These are phyloP conservation scores for Molorchus minor DNA, from an alignment of 2,888 invertebrate genomes.

Conservation along the genomic window DNA sequence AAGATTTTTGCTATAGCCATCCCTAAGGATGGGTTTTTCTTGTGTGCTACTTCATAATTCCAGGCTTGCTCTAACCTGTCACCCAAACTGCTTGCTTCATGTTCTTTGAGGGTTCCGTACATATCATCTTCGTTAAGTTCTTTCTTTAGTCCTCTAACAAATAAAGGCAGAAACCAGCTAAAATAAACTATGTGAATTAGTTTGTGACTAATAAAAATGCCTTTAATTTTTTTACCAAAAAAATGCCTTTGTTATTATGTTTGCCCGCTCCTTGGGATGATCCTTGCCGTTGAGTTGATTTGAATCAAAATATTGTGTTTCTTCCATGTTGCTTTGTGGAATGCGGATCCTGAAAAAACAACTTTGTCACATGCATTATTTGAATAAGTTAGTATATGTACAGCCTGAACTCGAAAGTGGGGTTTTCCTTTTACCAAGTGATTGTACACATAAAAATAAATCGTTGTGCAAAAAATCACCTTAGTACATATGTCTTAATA, in stretches of 20 bases:
- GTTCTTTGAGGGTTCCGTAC: conserved; percentile 60
- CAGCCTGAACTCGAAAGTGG: too few relatives aligned
- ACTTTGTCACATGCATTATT: too few relatives aligned
- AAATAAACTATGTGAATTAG: conserved; percentile 51
- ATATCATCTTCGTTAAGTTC: conserved; percentile 64
- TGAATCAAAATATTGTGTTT: not conserved
- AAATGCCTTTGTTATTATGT: conserved; percentile 42
- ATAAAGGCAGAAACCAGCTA: conserved; percentile 64
- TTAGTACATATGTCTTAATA: too few relatives aligned
- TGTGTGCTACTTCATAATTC: conserved; percentile 43
- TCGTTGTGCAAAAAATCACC: too few relatives aligned
- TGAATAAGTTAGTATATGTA: too few relatives aligned
- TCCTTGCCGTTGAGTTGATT: too few relatives aligned
- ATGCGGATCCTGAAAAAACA: too few relatives aligned
- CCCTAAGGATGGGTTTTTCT: conserved; percentile 47
- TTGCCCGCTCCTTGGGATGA: conserved; percentile 44
- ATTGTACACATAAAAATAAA: too few relatives aligned
- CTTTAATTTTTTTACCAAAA: conserved; percentile 42
- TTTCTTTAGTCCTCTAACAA: conserved; percentile 61
- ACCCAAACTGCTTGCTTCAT: conserved; percentile 60
- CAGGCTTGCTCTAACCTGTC: conserved; percentile 57
- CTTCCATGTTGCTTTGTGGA: too few relatives aligned
- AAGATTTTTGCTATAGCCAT: conserved; percentile 48
- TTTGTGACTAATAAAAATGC: not conserved
- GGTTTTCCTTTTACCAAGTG: too few relatives aligned